Evolutionary conservation across 1,140 invertebrate genomes (phyloP).

Genomic region (Hormaphis cornu): DNA sequence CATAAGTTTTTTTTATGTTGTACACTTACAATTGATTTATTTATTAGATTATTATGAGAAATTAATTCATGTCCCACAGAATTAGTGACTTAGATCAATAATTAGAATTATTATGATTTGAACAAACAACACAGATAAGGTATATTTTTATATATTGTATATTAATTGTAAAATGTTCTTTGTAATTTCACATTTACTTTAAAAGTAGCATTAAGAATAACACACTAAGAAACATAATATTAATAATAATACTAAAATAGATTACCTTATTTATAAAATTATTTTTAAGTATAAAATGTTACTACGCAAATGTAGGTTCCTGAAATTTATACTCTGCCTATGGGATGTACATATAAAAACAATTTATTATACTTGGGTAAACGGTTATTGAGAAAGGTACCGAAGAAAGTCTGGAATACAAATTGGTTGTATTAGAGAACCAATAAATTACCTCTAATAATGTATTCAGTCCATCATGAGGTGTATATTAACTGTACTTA

Average conservation of each 20-base stretch:
- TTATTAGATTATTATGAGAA: slow-evolving; percentile 4
- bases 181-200: background rate
- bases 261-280: background rate
- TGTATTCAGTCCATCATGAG: too few species aligned
- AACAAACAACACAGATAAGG: slow-evolving; percentile 3
- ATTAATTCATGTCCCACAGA: background rate
- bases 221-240: background rate
- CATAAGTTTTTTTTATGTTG: background rate
- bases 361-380: too few species aligned
- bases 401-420: too few species aligned
- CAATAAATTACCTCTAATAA: too few species aligned
- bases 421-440: too few species aligned
- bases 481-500: too few species aligned
- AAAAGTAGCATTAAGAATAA: background rate
- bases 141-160: slow-evolving; percentile 25
- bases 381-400: too few species aligned
- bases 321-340: too few species aligned
- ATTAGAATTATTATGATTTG: slow-evolving; percentile 16
- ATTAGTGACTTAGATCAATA: slow-evolving; percentile 12
- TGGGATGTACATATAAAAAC: too few species aligned
- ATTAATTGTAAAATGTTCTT: background rate
- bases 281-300: background rate
- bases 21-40: slow-evolving; percentile 6
- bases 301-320: slow-evolving; percentile 16
- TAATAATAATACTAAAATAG: background rate